A percentile compares a stretch with the other conserved stretches of the same genome.
Conservation (phyloP, 1,140 invertebrate species). For the Conus ventricosus region DNA sequence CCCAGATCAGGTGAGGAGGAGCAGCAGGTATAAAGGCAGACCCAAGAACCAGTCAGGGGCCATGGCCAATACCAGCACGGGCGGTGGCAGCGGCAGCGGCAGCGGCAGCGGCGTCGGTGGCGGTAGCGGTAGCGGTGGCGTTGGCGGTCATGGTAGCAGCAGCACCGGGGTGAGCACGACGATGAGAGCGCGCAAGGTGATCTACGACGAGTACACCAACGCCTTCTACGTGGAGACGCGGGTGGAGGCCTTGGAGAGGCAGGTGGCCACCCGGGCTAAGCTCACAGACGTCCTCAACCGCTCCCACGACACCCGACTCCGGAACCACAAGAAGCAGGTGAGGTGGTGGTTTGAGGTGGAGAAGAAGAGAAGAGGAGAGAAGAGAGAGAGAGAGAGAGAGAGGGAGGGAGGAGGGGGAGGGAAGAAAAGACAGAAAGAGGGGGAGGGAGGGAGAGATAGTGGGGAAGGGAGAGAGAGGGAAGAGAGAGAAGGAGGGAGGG, state of each 20-base stretch:
- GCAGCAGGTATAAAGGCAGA: no score
- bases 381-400: no score
- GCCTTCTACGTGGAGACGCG: slow-evolving; percentile 50
- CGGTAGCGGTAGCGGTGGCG: background rate
- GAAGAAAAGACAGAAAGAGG: no score
- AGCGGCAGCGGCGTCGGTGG: background rate
- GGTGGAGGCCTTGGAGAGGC: slow-evolving; percentile 51
- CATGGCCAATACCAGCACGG: no score
- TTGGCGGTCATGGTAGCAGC: background rate
- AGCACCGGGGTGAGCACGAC: slow-evolving; percentile 13
- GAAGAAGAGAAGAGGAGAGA: no score
- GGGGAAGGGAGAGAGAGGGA: no score
- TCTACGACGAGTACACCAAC: slow-evolving; percentile 51
- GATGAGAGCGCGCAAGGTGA: slow-evolving; percentile 42
- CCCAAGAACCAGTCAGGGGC: no score
- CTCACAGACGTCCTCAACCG: slow-evolving; percentile 52
- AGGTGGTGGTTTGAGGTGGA: background rate
- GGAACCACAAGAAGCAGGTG: slow-evolving; percentile 43
- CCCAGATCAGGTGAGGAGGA: no score
- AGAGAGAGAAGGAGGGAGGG: no score
- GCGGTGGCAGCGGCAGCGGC: background rate
- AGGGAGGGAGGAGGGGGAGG: no score
- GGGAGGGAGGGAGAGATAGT: no score
- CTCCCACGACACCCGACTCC: slow-evolving; percentile 41
- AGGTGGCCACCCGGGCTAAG: slow-evolving; percentile 48